Evolutionary conservation across 1,140 invertebrate genomes (phyloP).

Genomic region (Limonius californicus): DNA sequence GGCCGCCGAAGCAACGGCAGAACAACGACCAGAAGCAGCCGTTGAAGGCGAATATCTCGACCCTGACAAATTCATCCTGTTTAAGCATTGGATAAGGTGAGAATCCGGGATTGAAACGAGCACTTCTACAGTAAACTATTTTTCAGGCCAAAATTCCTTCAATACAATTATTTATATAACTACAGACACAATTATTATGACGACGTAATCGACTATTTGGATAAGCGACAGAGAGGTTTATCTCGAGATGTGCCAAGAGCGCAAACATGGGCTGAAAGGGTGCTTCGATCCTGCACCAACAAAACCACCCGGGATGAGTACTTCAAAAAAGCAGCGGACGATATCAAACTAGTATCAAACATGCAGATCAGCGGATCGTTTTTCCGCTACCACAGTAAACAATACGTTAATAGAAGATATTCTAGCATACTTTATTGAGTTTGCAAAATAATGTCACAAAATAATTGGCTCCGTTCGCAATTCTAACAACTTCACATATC

Average conservation of each 20-base stretch:
- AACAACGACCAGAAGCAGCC: conserved; percentile 36
- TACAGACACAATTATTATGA: conserved; percentile 82
- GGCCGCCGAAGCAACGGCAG: conserved; percentile 27
- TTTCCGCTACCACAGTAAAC: conserved; percentile 39
- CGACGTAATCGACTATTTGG: conserved; percentile 76
- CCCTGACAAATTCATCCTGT: conserved; percentile 56
- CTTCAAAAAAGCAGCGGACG: conserved; percentile 33
- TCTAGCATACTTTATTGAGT: background rate
- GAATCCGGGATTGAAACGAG: no score
- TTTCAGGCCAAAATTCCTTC: conserved; percentile 68
- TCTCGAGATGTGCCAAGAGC: conserved; percentile 65
- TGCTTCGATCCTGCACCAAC: conserved; percentile 63
- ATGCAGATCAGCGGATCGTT: conserved; percentile 40
- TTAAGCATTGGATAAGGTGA: conserved; percentile 71
- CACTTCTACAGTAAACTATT: conserved; percentile 3
- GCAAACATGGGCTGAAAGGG: conserved; percentile 78
- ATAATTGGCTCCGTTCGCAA: no score
- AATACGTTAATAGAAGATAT: conserved; percentile 39
- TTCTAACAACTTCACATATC: no score
- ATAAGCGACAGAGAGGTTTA: conserved; percentile 67
- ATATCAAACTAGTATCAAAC: conserved; percentile 38
- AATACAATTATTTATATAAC: conserved; percentile 78
- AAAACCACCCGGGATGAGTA: conserved; percentile 42
- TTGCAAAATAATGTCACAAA: no score
- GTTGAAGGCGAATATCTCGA: conserved; percentile 56